Base-by-base conservation (phyloP, 2,888 invertebrate species). In the Lasioglossum calceatum region DNA sequence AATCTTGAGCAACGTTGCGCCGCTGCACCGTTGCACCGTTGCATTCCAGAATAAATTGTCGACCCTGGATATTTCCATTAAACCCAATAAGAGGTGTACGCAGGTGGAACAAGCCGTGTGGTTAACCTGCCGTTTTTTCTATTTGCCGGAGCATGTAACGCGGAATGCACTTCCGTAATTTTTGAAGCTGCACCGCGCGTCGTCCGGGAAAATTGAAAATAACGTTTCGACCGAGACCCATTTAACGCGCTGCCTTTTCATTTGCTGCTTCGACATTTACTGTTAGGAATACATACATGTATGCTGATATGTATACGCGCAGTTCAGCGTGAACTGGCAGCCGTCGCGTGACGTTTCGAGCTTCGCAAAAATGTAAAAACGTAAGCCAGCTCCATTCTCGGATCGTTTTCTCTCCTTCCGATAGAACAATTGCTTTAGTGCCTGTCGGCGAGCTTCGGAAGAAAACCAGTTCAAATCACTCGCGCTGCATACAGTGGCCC, bases 71-170 rank as follows among this genome's bases (percentile, higher is more conserved):
- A 19, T 50, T n/a, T 19, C n/a, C 8, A 16, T 73, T 74, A 50
- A 32, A 81, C 36, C n/a, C 27, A 27, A 27, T 27, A 32, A 72
- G 44, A 61, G 12, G 12, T 44, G 44, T 61, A 73, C 42, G 44
- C n/a, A 19, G 39, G 42, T 23, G 23, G 67, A 77, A 32, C 72
- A 61, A n/a, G 32, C 67, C n/a, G 27, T 2, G 42, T 67, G 19
- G 19, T 54, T 39, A 70, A 47, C n/a, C 42, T 4, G 78, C 74
- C 54, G 61, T 84, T 78, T 47, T 75, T 61, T 47, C 84, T 50
- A 84, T 84, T 84, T 78, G 23, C 23, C 84, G 58, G 74, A n/a
- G n/a, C 84, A 58, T 36, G 67, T 64, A 58, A 85, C 75, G 71
- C 78, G 61, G 84, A 75, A 42, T 23, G 36, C 32, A 27, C 36